A percentile compares a stretch with the other conserved stretches of the same genome.
phyloP scores from a whole-genome alignment of 2,797 vertebrate genomes.

The Xenopus petersii region DNA sequence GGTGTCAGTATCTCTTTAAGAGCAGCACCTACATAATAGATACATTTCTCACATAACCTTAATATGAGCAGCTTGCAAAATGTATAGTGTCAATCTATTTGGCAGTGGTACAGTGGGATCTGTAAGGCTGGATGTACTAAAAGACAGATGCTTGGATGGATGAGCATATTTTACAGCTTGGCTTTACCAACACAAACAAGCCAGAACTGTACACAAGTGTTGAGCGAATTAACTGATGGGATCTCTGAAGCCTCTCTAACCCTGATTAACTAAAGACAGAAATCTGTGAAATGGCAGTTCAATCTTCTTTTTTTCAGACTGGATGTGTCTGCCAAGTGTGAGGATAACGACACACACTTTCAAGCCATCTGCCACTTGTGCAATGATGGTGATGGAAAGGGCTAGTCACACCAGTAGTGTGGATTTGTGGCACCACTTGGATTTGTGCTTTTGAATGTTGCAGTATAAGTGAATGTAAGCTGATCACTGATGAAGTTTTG shows the following conservation, averaged over 20 bases:
- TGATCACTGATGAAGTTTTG: background rate
- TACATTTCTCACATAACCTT: too few species aligned
- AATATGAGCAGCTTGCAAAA: too few species aligned
- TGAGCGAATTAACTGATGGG: slow-evolving; percentile 67
- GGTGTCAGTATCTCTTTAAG: too few species aligned
- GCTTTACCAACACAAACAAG: slow-evolving; percentile 66
- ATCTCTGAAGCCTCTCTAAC: slow-evolving; percentile 69
- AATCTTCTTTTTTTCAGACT: slow-evolving; percentile 62
- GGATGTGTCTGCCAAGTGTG: slow-evolving; percentile 54
- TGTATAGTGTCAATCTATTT: too few species aligned
- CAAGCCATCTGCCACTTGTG: slow-evolving; percentile 60
- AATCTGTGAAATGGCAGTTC: slow-evolving; percentile 66
- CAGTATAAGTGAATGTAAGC: background rate
- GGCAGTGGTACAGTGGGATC: too few species aligned
- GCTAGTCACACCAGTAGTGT: slow-evolving; percentile 58
- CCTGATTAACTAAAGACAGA: slow-evolving; percentile 72
- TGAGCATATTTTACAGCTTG: slow-evolving; percentile 55
- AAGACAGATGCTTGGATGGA: slow-evolving; percentile 46
- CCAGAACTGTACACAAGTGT: slow-evolving; percentile 66
- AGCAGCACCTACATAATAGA: too few species aligned
- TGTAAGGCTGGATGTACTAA: too few species aligned
- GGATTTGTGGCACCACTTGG: slow-evolving; percentile 57
- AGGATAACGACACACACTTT: slow-evolving; percentile 61
- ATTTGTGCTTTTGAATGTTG: slow-evolving; percentile 51
- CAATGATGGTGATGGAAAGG: slow-evolving; percentile 61